Base-by-base conservation (phyloP, 1,140 invertebrate genomes). In the Nasonia vitripennis region DNA sequence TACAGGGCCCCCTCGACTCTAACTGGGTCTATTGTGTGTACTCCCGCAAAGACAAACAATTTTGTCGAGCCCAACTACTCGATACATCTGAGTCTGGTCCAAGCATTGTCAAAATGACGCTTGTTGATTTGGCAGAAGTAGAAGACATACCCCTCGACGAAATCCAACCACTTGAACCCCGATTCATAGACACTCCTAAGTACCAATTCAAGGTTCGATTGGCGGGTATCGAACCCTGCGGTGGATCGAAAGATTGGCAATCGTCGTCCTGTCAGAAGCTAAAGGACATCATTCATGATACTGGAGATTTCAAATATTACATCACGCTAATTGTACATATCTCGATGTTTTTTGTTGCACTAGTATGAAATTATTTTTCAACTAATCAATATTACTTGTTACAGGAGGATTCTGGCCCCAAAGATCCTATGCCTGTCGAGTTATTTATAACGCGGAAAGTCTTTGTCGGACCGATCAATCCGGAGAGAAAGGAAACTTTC, bases 131-230 rank as follows among this genome's bases (percentile, higher is more conserved):
- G n/a, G 94, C 93, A 4, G 88, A 90, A 37, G 89, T 91, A 1
- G 94, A 94, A 88, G 92, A 88, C 0, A 91, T 95, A 6, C 84
- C 90, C 0, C 37, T 91, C 0, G 70, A 90, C 2, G 88, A 91
- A 34, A 86, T 95, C 31, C 92, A 92, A 80, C 89, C 90, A 23
- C 87, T 95, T 2, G 83, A 91, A 7, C 7, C 87, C 4, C 86
- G 92, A 31, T 95, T 95, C 55, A 78, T 88, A 0, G 78, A 89
- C 0, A 86, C 93, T 2, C 92, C 92, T 10, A 90, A 94, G 67
- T 92, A 94, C 11, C 92, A 93, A 1, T 92, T 95, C 31, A 94
- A 93, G 87, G 94, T 95, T 79, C 94, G 94, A 87, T 87, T 96
- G 4, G 93, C 89, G 7, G 95, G 95, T 12, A 94, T 96, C 20